Base-by-base conservation (phyloP, 2,888 invertebrate genomes). In the Micoletzkya japonica region DNA sequence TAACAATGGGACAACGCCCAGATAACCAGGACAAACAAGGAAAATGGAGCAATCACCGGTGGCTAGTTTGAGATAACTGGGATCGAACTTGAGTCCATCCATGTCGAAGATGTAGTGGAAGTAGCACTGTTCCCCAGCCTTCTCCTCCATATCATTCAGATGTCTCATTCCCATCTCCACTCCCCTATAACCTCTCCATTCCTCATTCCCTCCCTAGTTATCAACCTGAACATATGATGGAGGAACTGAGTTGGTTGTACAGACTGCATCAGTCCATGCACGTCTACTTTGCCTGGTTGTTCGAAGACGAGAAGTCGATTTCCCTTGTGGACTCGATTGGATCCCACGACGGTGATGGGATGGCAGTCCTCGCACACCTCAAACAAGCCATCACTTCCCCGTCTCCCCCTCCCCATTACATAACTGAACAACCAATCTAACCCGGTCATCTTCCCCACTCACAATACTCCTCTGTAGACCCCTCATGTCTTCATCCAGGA, bases 121-220 rank as follows among this genome's bases (percentile, higher is more conserved):
- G 59, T 71, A 74, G 70, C 77, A 77, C 69, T 76, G 78, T 0
- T 68, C 70, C 30, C 72, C 74, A 14, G 70, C 61, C 68, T 74
- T 70, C 14, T 56, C 74, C 67, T 79, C 79, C 95, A 95, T 77
- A 73, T 77, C 54, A 34, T 57, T 57, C 67, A 70, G 30, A 64
- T 64, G 64, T 26, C 64, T 34, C 64, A 64, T 64, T 2, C 64
- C 64, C 64, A 64, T 64, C 37, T 64, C 64, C 14, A 64, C 64
- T 4, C 64, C 64, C 20, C 64, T 64, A 52, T 32, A 52, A 26
- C 28, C 17, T 39, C 17, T 6, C 7, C 39, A 39, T 6, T 17
- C 7, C 7, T 39, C 17, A 39, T 17, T 6, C 7, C 17, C 7
- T 39, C 7, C 17, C 17, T 39, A 24, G 57, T 56, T 24, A 30